phyloP scores from a whole-genome alignment of 2,888 invertebrate genomes.

The Mycalesis mineus region DNA sequence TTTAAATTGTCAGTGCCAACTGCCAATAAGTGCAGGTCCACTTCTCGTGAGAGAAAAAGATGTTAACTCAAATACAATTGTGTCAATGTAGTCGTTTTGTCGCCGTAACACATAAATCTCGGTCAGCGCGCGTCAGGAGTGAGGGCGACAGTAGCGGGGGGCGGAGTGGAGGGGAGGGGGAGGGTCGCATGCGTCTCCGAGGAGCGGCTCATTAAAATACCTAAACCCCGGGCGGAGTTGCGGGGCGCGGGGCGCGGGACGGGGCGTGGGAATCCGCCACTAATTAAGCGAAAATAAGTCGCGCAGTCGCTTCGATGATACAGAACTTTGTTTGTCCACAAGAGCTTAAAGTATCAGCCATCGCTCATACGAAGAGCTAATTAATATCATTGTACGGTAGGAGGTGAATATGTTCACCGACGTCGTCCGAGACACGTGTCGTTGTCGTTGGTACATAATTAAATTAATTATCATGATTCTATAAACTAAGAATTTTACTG shows the following conservation, averaged over 20 bases:
- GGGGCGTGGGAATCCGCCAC: slow-evolving; percentile 54
- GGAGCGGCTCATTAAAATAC: slow-evolving; percentile 65
- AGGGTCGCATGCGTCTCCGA: slow-evolving; percentile 19
- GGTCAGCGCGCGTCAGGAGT: slow-evolving; percentile 19
- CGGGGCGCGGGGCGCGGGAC: slow-evolving; percentile 48
- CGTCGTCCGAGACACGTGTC: too few species aligned
- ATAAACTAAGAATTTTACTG: too few species aligned
- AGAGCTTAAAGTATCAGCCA: too few species aligned
- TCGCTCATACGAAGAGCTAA: too few species aligned
- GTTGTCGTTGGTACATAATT: too few species aligned
- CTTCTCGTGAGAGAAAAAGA: too few species aligned
- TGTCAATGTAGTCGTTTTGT: slow-evolving; percentile 21
- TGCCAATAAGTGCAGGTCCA: too few species aligned
- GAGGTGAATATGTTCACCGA: too few species aligned
- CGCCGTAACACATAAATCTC: slow-evolving; percentile 27
- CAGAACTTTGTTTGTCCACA: background rate
- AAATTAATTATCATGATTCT: too few species aligned
- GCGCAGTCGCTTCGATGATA: slow-evolving; percentile 14
- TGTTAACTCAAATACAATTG: too few species aligned
- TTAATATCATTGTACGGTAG: too few species aligned
- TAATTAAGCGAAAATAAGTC: slow-evolving; percentile 53
- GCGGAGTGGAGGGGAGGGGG: slow-evolving; percentile 3
- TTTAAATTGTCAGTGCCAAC: too few species aligned
- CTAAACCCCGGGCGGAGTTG: slow-evolving; percentile 56
- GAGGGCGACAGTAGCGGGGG: slow-evolving; percentile 7